Base-by-base conservation (phyloP, 2,888 invertebrate species). In the Formica aserva region DNA sequence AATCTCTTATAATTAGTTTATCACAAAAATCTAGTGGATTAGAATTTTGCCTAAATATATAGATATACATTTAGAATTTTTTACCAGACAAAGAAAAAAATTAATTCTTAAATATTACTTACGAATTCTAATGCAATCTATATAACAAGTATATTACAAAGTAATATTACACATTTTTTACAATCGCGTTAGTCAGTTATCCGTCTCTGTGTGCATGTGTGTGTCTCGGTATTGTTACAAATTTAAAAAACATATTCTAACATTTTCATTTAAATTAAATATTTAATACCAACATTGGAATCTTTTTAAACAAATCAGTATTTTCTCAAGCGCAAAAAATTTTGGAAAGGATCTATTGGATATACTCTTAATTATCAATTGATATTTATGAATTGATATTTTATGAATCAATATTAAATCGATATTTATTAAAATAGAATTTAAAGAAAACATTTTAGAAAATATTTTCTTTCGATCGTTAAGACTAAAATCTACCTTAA, bases 61-160 rank as follows among this genome's bases (percentile, higher is more conserved):
- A 75, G 11, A 48, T 35, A 22, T 45, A 74, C 8, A 29, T 75
- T 38, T 22, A 74, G 15, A 29, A 29, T 45, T 74, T 15, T 35
- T 74, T 22, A n/a, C 13, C 41, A 9, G 22, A 62, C 22, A 8
- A 60, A 57, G 32, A 38, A 32, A 32, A 29, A 29, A 62, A 45
- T 62, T 29, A 35, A 74, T 62, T 74, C 15, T 52, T 52, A 52
- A 8, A 52, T 6, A 32, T 3, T 38, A 41, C 9, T 45, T 45
- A 45, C 32, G 15, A 22, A 9, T n/a, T 13, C n/a, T 62, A 62
- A 74, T 45, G 29, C n/a, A 29, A 62, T 62, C n/a, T 3, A n/a
- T 3, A n/a, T 32, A 32, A 74, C 22, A 62, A 62, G 45, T 75
- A 45, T 63, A 35, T 62, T 63, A 62, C 15, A 15, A 29, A 74